phyloP scores from a whole-genome alignment of 2,113 vertebrate genomes.

The Eidolon helvum region DNA sequence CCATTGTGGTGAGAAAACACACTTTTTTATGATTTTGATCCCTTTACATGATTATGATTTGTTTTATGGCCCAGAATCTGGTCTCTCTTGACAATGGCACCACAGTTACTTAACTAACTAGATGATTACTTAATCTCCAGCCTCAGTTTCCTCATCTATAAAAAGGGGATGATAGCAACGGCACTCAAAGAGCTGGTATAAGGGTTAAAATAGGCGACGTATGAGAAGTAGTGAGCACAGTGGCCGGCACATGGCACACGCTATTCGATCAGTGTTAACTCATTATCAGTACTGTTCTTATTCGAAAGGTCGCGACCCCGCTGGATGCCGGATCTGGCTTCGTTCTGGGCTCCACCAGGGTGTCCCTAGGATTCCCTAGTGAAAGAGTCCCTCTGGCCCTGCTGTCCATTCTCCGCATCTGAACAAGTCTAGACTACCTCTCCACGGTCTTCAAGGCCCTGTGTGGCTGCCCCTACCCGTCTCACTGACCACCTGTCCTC shows the following conservation, averaged over 20 bases:
- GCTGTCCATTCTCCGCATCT: background rate
- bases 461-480: fast-evolving
- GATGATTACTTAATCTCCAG: background rate
- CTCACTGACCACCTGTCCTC: too few species aligned
- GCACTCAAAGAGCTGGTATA: background rate
- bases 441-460: fast-evolving
- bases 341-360: background rate
- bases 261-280: background rate
- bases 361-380: background rate
- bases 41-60: background rate
- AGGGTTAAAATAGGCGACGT: background rate
- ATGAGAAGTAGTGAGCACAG: background rate
- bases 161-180: background rate
- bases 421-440: background rate
- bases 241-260: background rate
- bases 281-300: background rate
- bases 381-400: background rate
- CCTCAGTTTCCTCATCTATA: background rate
- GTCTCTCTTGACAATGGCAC: background rate
- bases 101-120: background rate
- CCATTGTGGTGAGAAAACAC: background rate
- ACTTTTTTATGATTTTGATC: background rate
- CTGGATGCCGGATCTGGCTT: background rate
- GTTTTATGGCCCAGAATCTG: background rate
- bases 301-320: background rate